A percentile compares a stretch with the other conserved stretches of the same genome.
Conservation (phyloP, 23 tunicate genomes). For the Trididemnum clinides region DNA sequence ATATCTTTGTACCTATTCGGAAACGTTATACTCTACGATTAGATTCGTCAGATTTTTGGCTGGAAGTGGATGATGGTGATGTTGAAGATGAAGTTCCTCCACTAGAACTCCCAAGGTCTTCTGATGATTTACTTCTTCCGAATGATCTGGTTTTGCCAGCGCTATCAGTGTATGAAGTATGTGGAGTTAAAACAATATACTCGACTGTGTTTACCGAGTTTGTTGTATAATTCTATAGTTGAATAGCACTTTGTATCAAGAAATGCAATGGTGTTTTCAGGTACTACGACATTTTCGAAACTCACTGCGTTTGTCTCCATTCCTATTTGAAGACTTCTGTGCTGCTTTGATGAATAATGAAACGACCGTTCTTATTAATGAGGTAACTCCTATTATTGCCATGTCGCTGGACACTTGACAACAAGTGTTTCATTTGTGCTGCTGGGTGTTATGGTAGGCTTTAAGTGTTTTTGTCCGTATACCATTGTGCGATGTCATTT, state of each 20-base stretch:
- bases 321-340: conserved; percentile 93
- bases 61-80: conserved; percentile 27
- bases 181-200: too few species aligned
- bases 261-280: too few species aligned
- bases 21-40: too few species aligned
- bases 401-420: too few species aligned
- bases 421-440: too few species aligned
- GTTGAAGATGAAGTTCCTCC: conserved; percentile 50
- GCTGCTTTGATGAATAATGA: conserved; percentile 72
- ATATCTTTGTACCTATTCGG: too few species aligned
- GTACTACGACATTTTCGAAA: conserved; percentile 75
- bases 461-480: too few species aligned
- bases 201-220: too few species aligned
- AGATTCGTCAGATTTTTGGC: background rate
- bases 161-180: conserved; percentile 77
- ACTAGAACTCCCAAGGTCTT: conserved; percentile 60
- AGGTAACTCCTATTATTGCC: too few species aligned
- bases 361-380: conserved; percentile 57
- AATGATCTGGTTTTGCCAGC: conserved; percentile 65
- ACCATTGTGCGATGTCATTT: background rate
- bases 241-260: too few species aligned
- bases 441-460: too few species aligned
- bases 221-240: too few species aligned
- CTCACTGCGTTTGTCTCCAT: conserved; percentile 71
- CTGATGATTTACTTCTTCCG: conserved; percentile 67